Evolutionary conservation across 2,113 vertebrate species (phyloP).

Genomic region (Barbus barbus): DNA sequence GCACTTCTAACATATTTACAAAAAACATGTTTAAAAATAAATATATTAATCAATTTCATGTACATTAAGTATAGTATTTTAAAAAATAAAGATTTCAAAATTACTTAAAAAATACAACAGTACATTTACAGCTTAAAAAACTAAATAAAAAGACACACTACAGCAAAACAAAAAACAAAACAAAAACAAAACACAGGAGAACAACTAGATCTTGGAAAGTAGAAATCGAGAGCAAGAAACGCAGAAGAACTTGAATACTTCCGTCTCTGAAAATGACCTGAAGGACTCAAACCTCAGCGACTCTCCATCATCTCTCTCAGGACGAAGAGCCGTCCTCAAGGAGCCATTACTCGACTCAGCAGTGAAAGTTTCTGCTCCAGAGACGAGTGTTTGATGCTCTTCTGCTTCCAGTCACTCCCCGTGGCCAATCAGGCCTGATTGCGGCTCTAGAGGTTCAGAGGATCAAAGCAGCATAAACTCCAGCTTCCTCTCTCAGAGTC

Average conservation of each 20-base stretch:
- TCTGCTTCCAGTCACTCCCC: constrained; percentile 50
- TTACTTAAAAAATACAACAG: too few species aligned
- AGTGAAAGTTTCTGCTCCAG: constrained; percentile 53
- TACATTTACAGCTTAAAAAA: too few species aligned
- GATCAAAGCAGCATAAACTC: constrained; percentile 71
- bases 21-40: not conserved
- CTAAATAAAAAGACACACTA: too few species aligned
- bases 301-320: not conserved
- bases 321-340: constrained; percentile 51
- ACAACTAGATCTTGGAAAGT: not conserved
- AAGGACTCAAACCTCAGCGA: not conserved
- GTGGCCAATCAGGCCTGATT: constrained; percentile 69
- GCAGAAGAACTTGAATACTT: not conserved
- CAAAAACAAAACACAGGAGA: not conserved
- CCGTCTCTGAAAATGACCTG: not conserved
- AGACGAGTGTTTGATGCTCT: constrained; percentile 24
- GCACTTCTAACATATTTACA: not conserved
- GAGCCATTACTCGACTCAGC: constrained; percentile 50
- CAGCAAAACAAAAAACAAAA: too few species aligned
- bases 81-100: too few species aligned
- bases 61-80: too few species aligned
- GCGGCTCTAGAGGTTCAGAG: constrained; percentile 62
- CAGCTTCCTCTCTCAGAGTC: too few species aligned
- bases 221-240: not conserved
- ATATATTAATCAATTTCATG: too few species aligned